Percentiles rank a stretch among this genome's conserved stretches.
phyloP scores from a whole-genome alignment of 2,888 invertebrate genomes.

The Hetaerina titia region DNA sequence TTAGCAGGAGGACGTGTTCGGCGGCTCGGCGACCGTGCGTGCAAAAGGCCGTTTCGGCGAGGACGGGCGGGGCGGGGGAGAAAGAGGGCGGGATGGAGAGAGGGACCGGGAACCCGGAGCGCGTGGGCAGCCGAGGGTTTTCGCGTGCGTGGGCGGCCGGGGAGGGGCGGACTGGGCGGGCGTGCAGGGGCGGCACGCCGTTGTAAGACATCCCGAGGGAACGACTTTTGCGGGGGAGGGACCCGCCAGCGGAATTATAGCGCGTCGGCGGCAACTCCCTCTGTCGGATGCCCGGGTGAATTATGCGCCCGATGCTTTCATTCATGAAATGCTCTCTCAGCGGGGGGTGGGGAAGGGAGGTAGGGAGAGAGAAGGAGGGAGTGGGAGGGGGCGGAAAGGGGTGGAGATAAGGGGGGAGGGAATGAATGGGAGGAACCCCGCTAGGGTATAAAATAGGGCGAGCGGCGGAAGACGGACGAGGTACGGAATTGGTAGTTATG shows the following conservation, averaged over 20 bases:
- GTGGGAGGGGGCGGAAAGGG: neutral
- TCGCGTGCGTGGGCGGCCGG: neutral
- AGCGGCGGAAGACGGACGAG: neutral
- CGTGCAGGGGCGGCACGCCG: neutral
- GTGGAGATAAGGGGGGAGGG: neutral
- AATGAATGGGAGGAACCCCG: constrained; percentile 24
- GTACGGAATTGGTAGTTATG: neutral
- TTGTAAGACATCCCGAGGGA: neutral
- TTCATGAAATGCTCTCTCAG: constrained; percentile 36
- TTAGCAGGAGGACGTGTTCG: too few relatives aligned
- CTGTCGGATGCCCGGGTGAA: constrained; percentile 34
- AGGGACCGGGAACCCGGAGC: neutral
- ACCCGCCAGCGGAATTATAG: constrained; percentile 46
- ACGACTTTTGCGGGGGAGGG: constrained; percentile 38
- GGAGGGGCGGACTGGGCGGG: neutral
- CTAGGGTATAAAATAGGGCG: constrained; percentile 9
- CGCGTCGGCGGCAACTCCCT: constrained; percentile 58
- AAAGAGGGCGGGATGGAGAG: neutral
- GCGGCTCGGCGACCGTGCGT: neutral
- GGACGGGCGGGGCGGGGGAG: neutral
- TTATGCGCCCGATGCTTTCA: constrained; percentile 50
- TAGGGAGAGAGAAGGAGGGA: neutral
- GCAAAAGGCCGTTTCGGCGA: neutral
- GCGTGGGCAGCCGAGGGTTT: neutral
- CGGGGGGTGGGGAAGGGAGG: neutral